Evolutionary conservation across 2,888 invertebrate genomes (phyloP), one percentile per base, ranked within the genome.

Genomic region (Lutraria lutraria): DNA sequence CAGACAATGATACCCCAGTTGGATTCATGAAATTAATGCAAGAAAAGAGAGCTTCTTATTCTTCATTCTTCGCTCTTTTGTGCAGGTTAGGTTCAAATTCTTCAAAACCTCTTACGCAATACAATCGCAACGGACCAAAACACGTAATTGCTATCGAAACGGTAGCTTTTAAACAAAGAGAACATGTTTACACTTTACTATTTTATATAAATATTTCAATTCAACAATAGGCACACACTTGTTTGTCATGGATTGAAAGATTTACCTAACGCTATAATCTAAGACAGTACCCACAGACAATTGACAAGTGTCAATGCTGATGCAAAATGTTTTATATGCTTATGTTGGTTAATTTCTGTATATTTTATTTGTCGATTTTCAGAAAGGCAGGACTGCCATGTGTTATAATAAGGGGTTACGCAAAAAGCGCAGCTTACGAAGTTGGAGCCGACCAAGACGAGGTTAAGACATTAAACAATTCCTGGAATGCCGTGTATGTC

Each of bases 401-500:
- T 89, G 90, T 93, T n/a, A 91, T 95, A 0, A 87, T 95, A 1
- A 86, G 84, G 2, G 95, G 95, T 3, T 90, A 94, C 31, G 94
- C 93, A 81, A 95, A 95, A 87, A 93, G 93, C 82, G 93, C 93
- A 13, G 90, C 88, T 4, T 95, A 95, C 84, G 92, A 94, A 81
- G 93, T 95, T 0, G 95, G 95, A 8, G 92, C 92, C n/a, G 81
- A 85, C 10, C 90, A 91, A 15, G 89, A 91, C 15, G 85, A 88
- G 21, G 87, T 92, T 16, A 88, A 56, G 34, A 72, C 85, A 31
- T 83, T 94, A 76, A 81, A 76, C 13, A 94, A 94, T 80, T 93
- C 93, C 82, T 95, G 95, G 95, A 95, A 94, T 72, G 93, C 93
- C 12, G 94, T 95, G 13, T 94, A 92, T 79, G 91, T 95, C 1